phyloP scores from a whole-genome alignment of 2,113 vertebrate genomes.

The Herpailurus yagouaroundi region DNA sequence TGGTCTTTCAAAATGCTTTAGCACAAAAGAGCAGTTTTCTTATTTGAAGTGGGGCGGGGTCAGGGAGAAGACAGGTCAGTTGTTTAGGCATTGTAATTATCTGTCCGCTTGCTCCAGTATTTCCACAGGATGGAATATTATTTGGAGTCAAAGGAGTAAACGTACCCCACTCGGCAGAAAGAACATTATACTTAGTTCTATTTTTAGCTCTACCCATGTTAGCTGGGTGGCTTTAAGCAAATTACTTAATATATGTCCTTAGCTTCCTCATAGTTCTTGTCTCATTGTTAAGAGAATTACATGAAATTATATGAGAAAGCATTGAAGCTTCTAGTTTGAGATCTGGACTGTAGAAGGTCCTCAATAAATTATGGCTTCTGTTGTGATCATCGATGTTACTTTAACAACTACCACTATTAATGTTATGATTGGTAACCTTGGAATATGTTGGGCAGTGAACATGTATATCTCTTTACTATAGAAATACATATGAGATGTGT shows the following conservation, averaged over 20 bases:
- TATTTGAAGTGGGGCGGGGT: neutral
- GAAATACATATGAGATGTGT: neutral
- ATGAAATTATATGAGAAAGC: constrained; percentile 17
- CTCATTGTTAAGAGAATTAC: constrained; percentile 16
- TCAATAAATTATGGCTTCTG: neutral
- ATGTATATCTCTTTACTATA: neutral
- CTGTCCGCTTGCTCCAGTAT: neutral
- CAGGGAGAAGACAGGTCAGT: neutral
- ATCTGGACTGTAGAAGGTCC: neutral
- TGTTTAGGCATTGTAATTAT: neutral
- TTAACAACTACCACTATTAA: neutral
- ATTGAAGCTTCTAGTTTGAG: neutral
- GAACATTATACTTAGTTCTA: neutral
- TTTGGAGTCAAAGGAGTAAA: constrained; percentile 30
- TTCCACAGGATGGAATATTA: constrained; percentile 39
- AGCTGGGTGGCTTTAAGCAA: neutral
- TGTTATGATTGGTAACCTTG: neutral
- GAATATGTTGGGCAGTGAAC: neutral
- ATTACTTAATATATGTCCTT: neutral
- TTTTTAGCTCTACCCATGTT: constrained; percentile 13
- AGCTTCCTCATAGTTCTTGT: constrained; percentile 9
- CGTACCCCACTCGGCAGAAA: neutral
- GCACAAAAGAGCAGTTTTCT: constrained; percentile 21
- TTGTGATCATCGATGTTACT: neutral
- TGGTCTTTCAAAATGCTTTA: constrained; percentile 44